A percentile compares a stretch with the other conserved stretches of the same genome.
phyloP scores from a whole-genome alignment of 2,888 invertebrate species.

The Drosophila trichaetosa region DNA sequence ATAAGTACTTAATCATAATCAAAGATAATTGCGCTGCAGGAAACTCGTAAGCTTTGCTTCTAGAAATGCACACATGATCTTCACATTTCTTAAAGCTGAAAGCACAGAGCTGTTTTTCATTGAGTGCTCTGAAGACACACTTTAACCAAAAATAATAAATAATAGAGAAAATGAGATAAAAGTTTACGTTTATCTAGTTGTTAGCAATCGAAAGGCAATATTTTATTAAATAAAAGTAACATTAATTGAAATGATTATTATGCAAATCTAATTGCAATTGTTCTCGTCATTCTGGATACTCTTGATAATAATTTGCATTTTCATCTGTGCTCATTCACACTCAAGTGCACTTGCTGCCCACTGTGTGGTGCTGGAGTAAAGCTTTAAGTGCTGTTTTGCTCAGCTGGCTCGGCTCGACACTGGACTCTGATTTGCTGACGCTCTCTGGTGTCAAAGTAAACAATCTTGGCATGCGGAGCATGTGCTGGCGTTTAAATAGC shows the following conservation, averaged over 20 bases:
- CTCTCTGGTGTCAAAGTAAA: constrained; percentile 57
- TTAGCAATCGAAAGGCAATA: too few relatives aligned
- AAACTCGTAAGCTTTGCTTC: background rate
- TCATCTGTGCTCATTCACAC: constrained; percentile 8
- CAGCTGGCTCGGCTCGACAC: background rate
- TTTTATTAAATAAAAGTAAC: too few relatives aligned
- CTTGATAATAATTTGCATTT: background rate
- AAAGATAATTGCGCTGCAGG: background rate
- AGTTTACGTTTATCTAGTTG: background rate
- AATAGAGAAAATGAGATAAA: background rate
- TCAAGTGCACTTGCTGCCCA: constrained; percentile 19
- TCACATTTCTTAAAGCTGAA: background rate
- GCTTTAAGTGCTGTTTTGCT: constrained; percentile 2
- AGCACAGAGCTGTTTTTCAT: background rate
- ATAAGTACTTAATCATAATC: background rate
- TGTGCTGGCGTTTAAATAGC: constrained; percentile 54
- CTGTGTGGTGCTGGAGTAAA: constrained; percentile 4
- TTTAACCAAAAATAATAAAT: background rate
- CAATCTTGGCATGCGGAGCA: constrained; percentile 52
- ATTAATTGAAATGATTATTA: background rate
- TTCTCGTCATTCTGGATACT: background rate
- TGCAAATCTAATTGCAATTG: background rate
- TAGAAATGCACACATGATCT: background rate
- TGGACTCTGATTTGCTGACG: constrained; percentile 8
- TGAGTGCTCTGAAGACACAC: background rate